Evolutionary conservation across 2,797 vertebrate genomes (phyloP), one percentile per base, ranked within the genome.

Genomic region (Acrocephalus scirpaceus): DNA sequence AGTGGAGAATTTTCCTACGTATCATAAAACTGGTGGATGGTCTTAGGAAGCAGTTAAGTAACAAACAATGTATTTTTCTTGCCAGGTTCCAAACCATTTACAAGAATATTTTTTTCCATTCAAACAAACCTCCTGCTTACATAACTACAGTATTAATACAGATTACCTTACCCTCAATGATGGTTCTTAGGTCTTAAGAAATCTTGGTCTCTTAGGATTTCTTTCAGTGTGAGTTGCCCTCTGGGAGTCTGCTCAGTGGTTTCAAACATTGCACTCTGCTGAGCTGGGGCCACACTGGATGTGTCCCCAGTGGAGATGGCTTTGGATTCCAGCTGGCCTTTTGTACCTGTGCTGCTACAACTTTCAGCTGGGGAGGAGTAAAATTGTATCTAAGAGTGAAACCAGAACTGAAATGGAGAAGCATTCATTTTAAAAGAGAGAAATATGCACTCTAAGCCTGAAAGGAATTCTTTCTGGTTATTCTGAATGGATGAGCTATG

Each of bases 221-320:
- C 95, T 69, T 93, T 96, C 67, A 97, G 38, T 45, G 95, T 96
- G 23, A 96, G 67, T 48, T 95, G 73, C 90, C 88, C 94, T 94
- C 88, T 92, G 60, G 83, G 94, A 65, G 95, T 76, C 65, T 82
- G 86, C 47, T 92, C 11, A 3, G 93, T 96, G 38, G 91, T 91
- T 87, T 97, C 97, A 97, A 98, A 98, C 66, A 96, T 5, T 44
- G 98, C 97, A 91, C 96, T 96, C 84, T 58, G 53, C 92, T 98
- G 98, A 91, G 94, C 36, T 2, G 66, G 95, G 40, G 75, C n/a
- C 32, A 86, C 76, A 40, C 5, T 34, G 80, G 83, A 92, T 6
- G 10, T 38, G 8, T 92, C 81, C 26, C 84, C 87, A 61, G 38
- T 47, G 23, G 57, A 86, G 60, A 65, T 45, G 25, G 79, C 86